phyloP scores from a whole-genome alignment of 2,113 vertebrate genomes.

The Hypomesus transpacificus region DNA sequence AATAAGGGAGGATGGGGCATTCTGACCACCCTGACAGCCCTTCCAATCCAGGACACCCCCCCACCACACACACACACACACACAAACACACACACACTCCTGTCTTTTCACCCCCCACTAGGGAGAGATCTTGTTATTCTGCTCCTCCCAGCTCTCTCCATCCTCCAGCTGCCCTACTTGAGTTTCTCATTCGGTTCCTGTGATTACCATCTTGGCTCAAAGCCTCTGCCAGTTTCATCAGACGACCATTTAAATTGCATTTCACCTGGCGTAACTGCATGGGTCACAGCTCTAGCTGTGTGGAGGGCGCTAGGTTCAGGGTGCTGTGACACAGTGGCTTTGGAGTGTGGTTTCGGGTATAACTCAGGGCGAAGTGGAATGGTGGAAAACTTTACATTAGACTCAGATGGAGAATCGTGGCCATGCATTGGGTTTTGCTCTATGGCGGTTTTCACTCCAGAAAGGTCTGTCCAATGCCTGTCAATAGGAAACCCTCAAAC shows the following conservation, averaged over 20 bases:
- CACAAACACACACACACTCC: constrained; percentile 2
- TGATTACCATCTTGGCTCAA: constrained; percentile 39
- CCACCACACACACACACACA: constrained; percentile 17
- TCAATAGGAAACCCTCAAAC: too few species aligned
- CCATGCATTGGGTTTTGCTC: too few species aligned
- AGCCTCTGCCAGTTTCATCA: constrained; percentile 49
- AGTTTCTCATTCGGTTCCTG: constrained; percentile 36
- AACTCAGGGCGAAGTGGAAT: constrained; percentile 3
- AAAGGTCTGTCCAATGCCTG: too few species aligned
- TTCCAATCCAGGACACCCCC: constrained; percentile 24
- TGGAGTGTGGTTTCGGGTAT: constrained; percentile 31
- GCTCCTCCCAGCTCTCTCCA: constrained; percentile 27
- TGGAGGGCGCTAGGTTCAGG: constrained; percentile 31
- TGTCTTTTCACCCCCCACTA: not conserved
- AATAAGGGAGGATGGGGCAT: constrained; percentile 32
- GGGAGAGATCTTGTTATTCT: constrained; percentile 50
- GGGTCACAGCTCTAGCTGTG: constrained; percentile 39
- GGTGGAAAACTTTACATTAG: too few species aligned
- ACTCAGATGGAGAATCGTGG: too few species aligned
- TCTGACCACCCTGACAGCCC: constrained; percentile 17
- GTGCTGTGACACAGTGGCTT: constrained; percentile 33
- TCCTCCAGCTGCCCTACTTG: constrained; percentile 52
- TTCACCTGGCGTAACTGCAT: constrained; percentile 55
- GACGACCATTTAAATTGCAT: constrained; percentile 44
- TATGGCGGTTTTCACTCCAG: too few species aligned